Base-by-base conservation (phyloP, 1,140 invertebrate genomes). In the Drosophila cardini region DNA sequence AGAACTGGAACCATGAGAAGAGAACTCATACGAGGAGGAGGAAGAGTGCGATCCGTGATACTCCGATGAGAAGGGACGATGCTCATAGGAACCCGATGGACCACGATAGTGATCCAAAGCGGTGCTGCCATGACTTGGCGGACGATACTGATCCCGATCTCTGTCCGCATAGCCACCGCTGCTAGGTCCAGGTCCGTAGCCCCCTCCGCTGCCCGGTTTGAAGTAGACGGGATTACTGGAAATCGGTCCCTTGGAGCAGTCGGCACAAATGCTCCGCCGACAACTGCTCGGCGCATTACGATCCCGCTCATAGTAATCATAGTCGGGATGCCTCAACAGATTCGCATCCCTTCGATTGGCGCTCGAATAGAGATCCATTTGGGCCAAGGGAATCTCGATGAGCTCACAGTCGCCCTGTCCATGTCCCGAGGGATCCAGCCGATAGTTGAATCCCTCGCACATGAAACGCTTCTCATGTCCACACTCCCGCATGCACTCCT, bases 381-480 rank as follows among this genome's bases (percentile, higher is more conserved):
- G 93, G 72, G 94, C 92, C 18, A 95, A 93, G 0, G 95, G 95
- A 46, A 95, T 93, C 2, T 95, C 94, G 36, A 95, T 94, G 53
- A 97, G 85, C 92, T 97, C 96, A 79, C 96, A 96, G 2, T 95
- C 94, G 2, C 95, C 95, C 90, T 94, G 94, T 4, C 94, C 94
- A 45, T 94, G 92, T 77, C 94, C 94, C 0, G 93, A 93, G 2
- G 94, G 93, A 84, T 95, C 95, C 76, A 95, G 90, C 71, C 95
- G 94, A 90, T 96, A 96, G 92, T 96, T 97, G 86, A 97, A 97
- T 68, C 96, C 96, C 92, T 96, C 95, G 84, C 96, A 97, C 64
- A 93, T 93, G 90, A 97, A 97, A 52, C 93, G 91, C 75, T 94
- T 95, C 90, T 97, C 96, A 1, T 93, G 93, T n/a, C 94, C 94